Evolutionary conservation across 2,888 invertebrate genomes (phyloP).

Genomic region (Catotricha subobsoleta): DNA sequence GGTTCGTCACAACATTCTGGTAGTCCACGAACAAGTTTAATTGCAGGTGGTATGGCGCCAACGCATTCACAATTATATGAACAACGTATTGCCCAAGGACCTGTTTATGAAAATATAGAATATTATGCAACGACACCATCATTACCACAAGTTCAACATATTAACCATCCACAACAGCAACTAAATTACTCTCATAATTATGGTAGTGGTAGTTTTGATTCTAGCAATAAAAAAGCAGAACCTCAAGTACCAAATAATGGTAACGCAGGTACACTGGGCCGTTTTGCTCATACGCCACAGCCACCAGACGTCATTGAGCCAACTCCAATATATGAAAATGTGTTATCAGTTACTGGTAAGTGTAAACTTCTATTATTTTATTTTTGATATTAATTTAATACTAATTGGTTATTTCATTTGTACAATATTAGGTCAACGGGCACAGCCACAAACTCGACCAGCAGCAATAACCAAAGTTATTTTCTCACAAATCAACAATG

Average conservation of each 20-base stretch:
- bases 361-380: conserved; percentile 11
- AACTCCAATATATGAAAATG: conserved; percentile 45
- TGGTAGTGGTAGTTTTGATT: conserved; percentile 19
- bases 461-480: conserved; percentile 23
- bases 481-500: neutral
- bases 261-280: conserved; percentile 23
- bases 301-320: conserved; percentile 33
- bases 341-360: conserved; percentile 34
- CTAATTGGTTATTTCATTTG: conserved; percentile 10
- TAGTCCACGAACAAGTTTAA: conserved; percentile 25
- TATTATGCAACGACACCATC: conserved; percentile 46
- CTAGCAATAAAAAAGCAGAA: conserved; percentile 47
- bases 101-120: conserved; percentile 69
- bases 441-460: conserved; percentile 29
- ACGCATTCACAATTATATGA: too few species aligned
- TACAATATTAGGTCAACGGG: conserved; percentile 25
- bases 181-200: conserved; percentile 18
- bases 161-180: neutral
- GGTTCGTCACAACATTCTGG: conserved; percentile 40
- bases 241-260: conserved; percentile 52
- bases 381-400: conserved; percentile 12
- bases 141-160: too few species aligned
- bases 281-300: conserved; percentile 32
- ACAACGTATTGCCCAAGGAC: conserved; percentile 23
- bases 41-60: conserved; percentile 16